phyloP scores from a whole-genome alignment of 2,888 invertebrate genomes.

The Thymelicus lineola region DNA sequence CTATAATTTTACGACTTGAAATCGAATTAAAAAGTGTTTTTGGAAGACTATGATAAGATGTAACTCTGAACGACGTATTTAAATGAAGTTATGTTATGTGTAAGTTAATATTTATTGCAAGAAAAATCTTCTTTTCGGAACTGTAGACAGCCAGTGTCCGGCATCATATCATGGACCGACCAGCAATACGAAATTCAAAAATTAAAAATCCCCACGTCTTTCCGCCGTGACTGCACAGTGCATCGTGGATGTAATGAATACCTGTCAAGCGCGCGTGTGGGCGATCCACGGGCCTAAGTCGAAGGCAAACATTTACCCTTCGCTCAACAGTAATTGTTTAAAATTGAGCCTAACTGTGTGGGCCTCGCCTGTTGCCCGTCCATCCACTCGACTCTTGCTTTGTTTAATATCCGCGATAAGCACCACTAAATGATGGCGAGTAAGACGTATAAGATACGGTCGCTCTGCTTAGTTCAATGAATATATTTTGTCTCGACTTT shows the following conservation, averaged over 20 bases:
- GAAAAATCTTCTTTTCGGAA: too few species aligned
- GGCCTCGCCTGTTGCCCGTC: slow-evolving; percentile 73
- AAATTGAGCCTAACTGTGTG: slow-evolving; percentile 85
- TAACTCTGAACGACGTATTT: too few species aligned
- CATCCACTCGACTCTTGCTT: slow-evolving; percentile 64
- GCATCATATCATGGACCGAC: not conserved
- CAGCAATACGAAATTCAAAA: slow-evolving; percentile 49
- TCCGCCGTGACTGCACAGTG: slow-evolving; percentile 55
- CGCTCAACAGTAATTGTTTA: slow-evolving; percentile 84
- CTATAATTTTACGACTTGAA: too few species aligned
- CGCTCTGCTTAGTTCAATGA: slow-evolving; percentile 21
- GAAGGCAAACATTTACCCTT: slow-evolving; percentile 84
- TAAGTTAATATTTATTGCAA: too few species aligned
- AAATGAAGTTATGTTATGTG: too few species aligned
- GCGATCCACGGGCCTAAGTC: slow-evolving; percentile 78
- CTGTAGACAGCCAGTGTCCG: not conserved
- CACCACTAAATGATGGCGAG: slow-evolving; percentile 60
- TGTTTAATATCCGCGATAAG: slow-evolving; percentile 69
- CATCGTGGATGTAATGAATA: slow-evolving; percentile 81
- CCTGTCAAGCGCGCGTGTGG: slow-evolving; percentile 84
- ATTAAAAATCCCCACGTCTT: slow-evolving; percentile 51
- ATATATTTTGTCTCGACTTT: slow-evolving; percentile 14
- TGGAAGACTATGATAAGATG: too few species aligned
- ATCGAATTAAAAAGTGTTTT: too few species aligned
- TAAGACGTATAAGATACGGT: slow-evolving; percentile 37